Evolutionary conservation across 2,797 vertebrate genomes (phyloP), one percentile per base, ranked within the genome.

Genomic region (Danio tinwini): DNA sequence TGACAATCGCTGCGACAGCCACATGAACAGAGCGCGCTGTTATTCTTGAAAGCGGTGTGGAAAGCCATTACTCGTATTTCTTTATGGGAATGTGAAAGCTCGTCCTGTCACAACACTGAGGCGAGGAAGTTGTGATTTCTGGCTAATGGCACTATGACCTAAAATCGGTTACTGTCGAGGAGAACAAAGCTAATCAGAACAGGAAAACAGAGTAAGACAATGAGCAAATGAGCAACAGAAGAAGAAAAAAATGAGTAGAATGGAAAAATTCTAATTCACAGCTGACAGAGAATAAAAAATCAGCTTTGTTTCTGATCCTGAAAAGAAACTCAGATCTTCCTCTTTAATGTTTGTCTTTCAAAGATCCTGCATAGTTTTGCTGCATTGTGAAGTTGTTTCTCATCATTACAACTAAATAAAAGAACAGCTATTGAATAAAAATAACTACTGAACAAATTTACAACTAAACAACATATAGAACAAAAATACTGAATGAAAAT

Each of bases 101-200:
- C 59, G 3, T 39, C 29, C 73, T 64, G 29, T 76, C 72, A 74
- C n/a, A 79, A 73, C 68, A 70, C 16, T 59, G 56, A 39, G 13
- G 62, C 17, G 58, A 78, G 64, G 73, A 80, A 84, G 78, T 77
- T 74, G 49, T 71, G 58, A 80, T 65, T 75, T 45, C 50, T 53
- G 55, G 73, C 64, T 69, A 82, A 70, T 78, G 70, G 50, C 69
- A 74, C 59, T 53, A 64, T 81, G 76, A 68, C 69, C 78, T 71
- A 75, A 74, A 59, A 75, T 58, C 42, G 42, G 55, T 47, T 17
- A 58, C 45, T 76, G 44, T 29, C 6, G 10, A 53, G 53, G 39
- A 44, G 68, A 72, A 72, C 40, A 47, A 55, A 72, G 40, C 12
- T 69, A 63, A 79, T 71, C 45, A 53, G 77, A 64, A 64, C 3